Conservation (phyloP, 2,888 invertebrate species). For the Bellardia pandia region DNA sequence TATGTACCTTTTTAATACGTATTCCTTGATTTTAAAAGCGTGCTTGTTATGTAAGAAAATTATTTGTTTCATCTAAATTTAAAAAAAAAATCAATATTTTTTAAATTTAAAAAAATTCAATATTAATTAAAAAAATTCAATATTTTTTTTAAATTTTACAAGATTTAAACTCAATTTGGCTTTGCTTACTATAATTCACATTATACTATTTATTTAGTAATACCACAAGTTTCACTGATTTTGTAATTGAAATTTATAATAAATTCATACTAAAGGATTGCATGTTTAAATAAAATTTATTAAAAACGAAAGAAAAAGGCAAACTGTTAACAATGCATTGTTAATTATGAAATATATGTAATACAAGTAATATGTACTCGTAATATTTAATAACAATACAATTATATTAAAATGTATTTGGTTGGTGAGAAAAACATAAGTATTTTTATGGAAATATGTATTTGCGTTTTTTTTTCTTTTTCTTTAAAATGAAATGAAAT, state of each 20-base stretch:
- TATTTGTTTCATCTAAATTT: too few species aligned
- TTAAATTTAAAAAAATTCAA: too few species aligned
- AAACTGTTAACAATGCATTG: slow-evolving; percentile 41
- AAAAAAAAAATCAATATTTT: too few species aligned
- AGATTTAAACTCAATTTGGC: too few species aligned
- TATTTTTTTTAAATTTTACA: too few species aligned
- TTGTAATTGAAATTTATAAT: slow-evolving; percentile 28
- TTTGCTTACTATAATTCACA: neutral
- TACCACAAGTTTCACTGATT: neutral
- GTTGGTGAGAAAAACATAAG: slow-evolving; percentile 32
- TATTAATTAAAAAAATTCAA: too few species aligned
- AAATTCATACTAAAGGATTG: slow-evolving; percentile 38
- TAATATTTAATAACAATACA: slow-evolving; percentile 47
- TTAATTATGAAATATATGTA: slow-evolving; percentile 50
- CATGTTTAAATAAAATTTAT: slow-evolving; percentile 56
- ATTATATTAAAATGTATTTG: slow-evolving; percentile 28
- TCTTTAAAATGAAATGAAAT: slow-evolving; percentile 6
- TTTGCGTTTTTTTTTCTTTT: neutral
- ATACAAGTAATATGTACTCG: slow-evolving; percentile 19
- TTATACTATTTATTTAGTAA: neutral
- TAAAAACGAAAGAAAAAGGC: slow-evolving; percentile 21
- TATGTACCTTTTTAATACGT: too few species aligned
- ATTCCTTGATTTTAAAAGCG: too few species aligned
- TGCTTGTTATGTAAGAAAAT: too few species aligned
- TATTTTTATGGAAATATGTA: slow-evolving; percentile 23